These are phyloP conservation scores for Drosophila kambysellisi DNA, from an alignment of 2,888 invertebrate species.

Conservation along the genomic window DNA sequence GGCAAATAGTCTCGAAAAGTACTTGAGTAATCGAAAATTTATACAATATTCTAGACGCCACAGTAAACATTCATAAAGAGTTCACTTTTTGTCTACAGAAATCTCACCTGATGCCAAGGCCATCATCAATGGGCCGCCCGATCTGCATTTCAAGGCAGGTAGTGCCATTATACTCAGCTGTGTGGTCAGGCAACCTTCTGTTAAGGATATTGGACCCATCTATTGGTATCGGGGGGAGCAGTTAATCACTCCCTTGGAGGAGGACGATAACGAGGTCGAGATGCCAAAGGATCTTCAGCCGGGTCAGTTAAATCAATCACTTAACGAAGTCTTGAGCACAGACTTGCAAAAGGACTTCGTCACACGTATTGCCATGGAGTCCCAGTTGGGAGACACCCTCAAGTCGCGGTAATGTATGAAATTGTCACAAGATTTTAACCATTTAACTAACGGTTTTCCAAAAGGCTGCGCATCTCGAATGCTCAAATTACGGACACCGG, in stretches of 20 bases:
- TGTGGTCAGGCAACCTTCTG: conserved; percentile 88
- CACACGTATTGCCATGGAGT: conserved; percentile 84
- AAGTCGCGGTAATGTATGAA: conserved; percentile 86
- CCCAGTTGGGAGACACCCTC: conserved; percentile 88
- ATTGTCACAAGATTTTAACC: too few relatives aligned
- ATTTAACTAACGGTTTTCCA: not conserved
- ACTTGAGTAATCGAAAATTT: conserved; percentile 19
- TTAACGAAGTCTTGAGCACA: conserved; percentile 63
- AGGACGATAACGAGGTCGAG: conserved; percentile 60
- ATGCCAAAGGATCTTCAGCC: not conserved
- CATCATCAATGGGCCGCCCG: conserved; percentile 88
- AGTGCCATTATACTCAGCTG: conserved; percentile 90
- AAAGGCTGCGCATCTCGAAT: conserved; percentile 89
- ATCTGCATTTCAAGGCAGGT: conserved; percentile 90
- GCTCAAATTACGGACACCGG: conserved; percentile 92
- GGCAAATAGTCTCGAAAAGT: conserved; percentile 43
- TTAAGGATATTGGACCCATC: conserved; percentile 90
- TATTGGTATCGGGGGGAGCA: conserved; percentile 89
- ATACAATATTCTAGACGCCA: not conserved
- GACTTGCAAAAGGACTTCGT: conserved; percentile 81
- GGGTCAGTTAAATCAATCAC: conserved; percentile 34
- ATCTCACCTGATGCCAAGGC: conserved; percentile 88
- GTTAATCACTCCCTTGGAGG: conserved; percentile 81
- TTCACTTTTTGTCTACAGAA: conserved; percentile 53
- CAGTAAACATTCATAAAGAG: not conserved